Evolutionary conservation across 2,113 vertebrate species (phyloP).

Genomic region (Ailuropoda melanoleuca): DNA sequence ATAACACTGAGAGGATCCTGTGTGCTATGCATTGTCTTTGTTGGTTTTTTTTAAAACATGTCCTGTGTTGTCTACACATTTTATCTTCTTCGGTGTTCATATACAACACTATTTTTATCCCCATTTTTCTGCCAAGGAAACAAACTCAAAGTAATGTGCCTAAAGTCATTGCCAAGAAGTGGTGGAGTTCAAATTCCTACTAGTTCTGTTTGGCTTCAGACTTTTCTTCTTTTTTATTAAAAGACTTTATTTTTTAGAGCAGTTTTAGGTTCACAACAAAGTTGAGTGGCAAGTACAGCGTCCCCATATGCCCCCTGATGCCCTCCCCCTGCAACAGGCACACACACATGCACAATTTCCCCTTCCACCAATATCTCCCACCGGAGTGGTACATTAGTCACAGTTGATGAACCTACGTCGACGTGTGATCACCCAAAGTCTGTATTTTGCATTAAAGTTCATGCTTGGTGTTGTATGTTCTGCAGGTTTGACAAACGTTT

Average conservation of each 20-base stretch:
- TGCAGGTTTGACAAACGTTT: background rate
- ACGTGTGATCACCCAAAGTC: background rate
- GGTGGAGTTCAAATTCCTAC: background rate
- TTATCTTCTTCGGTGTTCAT: background rate
- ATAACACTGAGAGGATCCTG: background rate
- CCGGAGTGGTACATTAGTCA: background rate
- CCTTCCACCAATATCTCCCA: background rate
- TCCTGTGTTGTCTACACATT: background rate
- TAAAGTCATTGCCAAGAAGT: background rate
- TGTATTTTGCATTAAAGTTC: background rate
- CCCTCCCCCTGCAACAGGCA: background rate
- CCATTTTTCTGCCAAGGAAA: background rate
- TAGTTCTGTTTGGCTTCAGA: background rate
- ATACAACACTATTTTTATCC: background rate
- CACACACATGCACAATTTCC: background rate
- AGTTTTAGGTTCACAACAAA: background rate
- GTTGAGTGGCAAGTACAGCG: background rate
- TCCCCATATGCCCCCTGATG: background rate
- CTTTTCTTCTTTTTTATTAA: background rate
- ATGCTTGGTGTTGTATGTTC: background rate
- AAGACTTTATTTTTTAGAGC: background rate
- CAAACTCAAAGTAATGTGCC: background rate
- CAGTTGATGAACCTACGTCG: background rate
- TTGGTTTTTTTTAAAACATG: background rate
- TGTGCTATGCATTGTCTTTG: background rate